A percentile compares a stretch with the other conserved stretches of the same genome.
phyloP scores from a whole-genome alignment of 2,797 vertebrate species.

The Anguilla pacifica region DNA sequence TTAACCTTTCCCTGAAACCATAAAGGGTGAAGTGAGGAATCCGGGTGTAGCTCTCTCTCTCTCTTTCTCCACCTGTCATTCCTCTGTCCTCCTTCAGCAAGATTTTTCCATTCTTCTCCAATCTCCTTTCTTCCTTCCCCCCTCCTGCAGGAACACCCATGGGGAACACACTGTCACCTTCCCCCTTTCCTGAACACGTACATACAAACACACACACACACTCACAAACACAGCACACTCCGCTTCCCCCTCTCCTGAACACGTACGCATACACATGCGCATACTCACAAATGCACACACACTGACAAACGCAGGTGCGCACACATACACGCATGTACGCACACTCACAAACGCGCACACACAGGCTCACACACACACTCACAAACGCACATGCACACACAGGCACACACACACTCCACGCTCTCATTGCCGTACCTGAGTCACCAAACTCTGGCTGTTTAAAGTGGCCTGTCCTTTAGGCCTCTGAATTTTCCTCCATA shows the following conservation, averaged over 20 bases:
- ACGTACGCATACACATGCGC: no score
- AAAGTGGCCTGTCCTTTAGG: neutral
- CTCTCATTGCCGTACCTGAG: neutral
- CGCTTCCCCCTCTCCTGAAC: neutral
- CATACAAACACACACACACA: neutral
- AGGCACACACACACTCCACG: neutral
- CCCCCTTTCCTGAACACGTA: neutral
- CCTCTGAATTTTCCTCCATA: neutral
- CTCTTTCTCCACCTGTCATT: neutral
- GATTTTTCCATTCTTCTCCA: constrained; percentile 12
- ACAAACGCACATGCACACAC: neutral
- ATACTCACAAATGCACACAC: neutral
- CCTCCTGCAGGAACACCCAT: neutral
- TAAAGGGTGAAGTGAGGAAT: neutral
- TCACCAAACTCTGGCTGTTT: constrained; percentile 5
- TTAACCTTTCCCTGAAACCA: neutral
- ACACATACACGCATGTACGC: neutral
- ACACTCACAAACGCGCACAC: neutral
- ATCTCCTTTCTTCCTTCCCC: neutral
- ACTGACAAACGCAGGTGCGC: neutral
- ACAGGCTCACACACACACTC: neutral
- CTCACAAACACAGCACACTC: neutral
- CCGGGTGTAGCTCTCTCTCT: neutral
- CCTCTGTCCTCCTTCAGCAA: neutral
- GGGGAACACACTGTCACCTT: neutral